Conservation (phyloP, 2,797 vertebrate species). For the Eospalax fontanierii region DNA sequence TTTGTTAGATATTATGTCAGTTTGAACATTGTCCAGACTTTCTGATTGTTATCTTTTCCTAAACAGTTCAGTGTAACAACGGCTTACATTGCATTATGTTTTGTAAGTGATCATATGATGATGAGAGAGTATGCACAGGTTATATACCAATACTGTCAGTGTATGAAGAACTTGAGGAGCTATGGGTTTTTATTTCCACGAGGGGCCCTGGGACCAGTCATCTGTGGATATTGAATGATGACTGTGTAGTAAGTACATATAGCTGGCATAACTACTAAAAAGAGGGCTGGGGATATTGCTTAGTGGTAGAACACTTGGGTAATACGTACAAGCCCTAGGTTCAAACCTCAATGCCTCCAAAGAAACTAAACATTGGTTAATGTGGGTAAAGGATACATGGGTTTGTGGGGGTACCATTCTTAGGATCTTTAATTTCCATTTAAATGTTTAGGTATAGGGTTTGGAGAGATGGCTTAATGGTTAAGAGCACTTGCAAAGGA, state of each 20-base stretch:
- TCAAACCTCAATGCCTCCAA: too few relatives aligned
- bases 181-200: not conserved
- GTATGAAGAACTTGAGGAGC: not conserved
- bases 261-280: not conserved
- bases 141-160: not conserved
- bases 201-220: not conserved
- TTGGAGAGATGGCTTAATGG: too few relatives aligned
- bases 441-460: not conserved
- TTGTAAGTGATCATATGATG: conserved; percentile 4
- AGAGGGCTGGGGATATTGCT: too few relatives aligned
- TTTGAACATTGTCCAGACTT: not conserved
- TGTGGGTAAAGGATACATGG: not conserved
- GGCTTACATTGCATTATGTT: not conserved
- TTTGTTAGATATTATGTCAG: not conserved
- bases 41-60: not conserved
- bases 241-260: not conserved
- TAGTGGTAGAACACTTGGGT: too few relatives aligned
- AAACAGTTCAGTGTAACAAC: not conserved
- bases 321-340: too few relatives aligned
- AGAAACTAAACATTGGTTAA: not conserved
- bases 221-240: not conserved
- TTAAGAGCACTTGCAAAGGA: too few relatives aligned
- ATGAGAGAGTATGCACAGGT: not conserved
- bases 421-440: conserved; percentile 46
- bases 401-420: not conserved